Conservation (phyloP, 1,140 invertebrate species). For the Drosophila sechellia region DNA sequence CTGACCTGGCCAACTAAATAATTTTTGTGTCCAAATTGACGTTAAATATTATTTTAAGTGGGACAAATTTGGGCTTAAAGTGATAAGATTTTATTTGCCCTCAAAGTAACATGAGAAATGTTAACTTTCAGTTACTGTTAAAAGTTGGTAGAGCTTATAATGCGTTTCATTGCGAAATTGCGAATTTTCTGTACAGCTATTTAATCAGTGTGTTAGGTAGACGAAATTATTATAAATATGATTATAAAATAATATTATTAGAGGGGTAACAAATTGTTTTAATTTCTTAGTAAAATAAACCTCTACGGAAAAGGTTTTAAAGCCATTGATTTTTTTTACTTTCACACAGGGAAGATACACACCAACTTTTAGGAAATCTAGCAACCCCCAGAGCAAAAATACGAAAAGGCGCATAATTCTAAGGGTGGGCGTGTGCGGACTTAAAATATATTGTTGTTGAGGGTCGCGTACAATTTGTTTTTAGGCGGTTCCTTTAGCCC, state of each 20-base stretch:
- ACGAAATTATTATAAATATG: too few relatives aligned
- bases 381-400: slow-evolving; percentile 24
- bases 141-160: too few relatives aligned
- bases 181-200: too few relatives aligned
- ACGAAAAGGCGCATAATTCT: slow-evolving; percentile 40
- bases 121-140: neutral
- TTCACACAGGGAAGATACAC: slow-evolving; percentile 33
- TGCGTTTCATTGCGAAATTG: too few relatives aligned
- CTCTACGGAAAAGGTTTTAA: too few relatives aligned
- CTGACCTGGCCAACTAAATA: neutral
- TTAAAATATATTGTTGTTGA: slow-evolving; percentile 66
- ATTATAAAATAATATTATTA: too few relatives aligned
- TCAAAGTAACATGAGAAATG: neutral
- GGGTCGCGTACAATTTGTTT: slow-evolving; percentile 58
- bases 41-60: neutral
- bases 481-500: slow-evolving; percentile 43
- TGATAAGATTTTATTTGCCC: neutral
- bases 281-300: too few relatives aligned
- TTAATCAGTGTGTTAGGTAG: too few relatives aligned
- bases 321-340: neutral
- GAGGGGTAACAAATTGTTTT: too few relatives aligned
- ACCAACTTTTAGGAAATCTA: slow-evolving; percentile 54
- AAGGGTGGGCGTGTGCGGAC: slow-evolving; percentile 19
- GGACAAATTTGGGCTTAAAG: neutral
- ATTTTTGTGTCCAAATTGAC: neutral